Base-by-base conservation (phyloP, 2,888 invertebrate species). In the Leptinotarsa rubiginosa region DNA sequence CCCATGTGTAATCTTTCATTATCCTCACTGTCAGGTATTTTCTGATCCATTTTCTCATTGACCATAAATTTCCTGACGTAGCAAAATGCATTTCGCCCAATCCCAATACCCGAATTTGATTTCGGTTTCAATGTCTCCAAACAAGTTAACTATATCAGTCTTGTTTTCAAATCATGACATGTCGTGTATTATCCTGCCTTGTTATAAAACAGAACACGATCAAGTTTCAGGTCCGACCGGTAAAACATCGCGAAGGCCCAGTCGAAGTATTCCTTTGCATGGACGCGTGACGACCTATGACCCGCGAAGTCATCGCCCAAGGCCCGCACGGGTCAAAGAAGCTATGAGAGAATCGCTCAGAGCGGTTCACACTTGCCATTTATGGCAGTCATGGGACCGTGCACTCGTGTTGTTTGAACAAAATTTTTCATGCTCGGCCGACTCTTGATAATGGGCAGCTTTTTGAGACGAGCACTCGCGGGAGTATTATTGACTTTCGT, bases 271-370 rank as follows among this genome's bases (percentile, higher is more conserved):
- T 41, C 62, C 22, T 15, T 15, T 20, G 20, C 66, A 71, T 41
- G 52, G 75, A 59, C 71, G 68, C 71, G 65, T 72, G 68, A 62
- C 69, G 69, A 69, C 71, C 75, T 66, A 20, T 72, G 41, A 62
- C 62, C 62, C 62, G 62, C 62, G 41, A 62, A 31, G 31, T 62
- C 62, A 31, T 62, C 62, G 81, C 81, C 80, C 79, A 76, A 77
- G 82, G 81, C 81, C 83, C 81, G 85, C 85, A 84, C 85, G 84
- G 85, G 85, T 85, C 85, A 85, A 80, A 81, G 82, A 78, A 80
- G 81, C 77, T 62, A 62, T 62, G 62, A 41, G 62, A 62, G 62
- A 62, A 62, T 62, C 18, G 62, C 62, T 10, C n/a, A 7, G 62
- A 62, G 62, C 31, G 70, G 74, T 64, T 67, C 70, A 75, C 65